Evolutionary conservation across 2,797 vertebrate species (phyloP), one percentile per base, ranked within the genome.

Genomic region (Bucorvus abyssinicus): DNA sequence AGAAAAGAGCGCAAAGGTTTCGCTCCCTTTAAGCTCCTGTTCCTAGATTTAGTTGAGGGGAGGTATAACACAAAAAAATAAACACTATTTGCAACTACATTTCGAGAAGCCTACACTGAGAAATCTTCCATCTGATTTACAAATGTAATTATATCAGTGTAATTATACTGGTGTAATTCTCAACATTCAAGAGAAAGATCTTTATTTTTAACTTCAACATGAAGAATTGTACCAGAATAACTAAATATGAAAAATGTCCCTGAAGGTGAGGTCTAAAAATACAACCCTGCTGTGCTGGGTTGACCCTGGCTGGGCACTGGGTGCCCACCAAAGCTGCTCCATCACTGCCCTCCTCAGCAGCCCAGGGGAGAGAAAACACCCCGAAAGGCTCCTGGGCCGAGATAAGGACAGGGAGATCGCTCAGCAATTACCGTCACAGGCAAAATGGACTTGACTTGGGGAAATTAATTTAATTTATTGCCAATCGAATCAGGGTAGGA

Each of bases 61-160:
- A 90, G 49, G 44, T 63, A 11, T 38, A 94, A 88, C 44, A 75
- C 53, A 74, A 74, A 92, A 91, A 85, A 83, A 60, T 20, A 88
- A 93, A 84, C 1, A 22, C 30, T 45, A 59, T 84, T 86, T 91
- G 74, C 87, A 94, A 75, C 47, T 77, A 85, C 18, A 64, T 85
- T 87, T 85, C 79, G 79, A 81, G 76, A 87, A 92, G 77, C 90
- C 83, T 91, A 84, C 85, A 84, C 63, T 23, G 74, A 94, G 61
- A 90, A 76, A 93, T 63, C 64, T 23, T 82, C 69, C 87, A 90
- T 87, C 80, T 83, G 64, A 93, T 96, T 94, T 94, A 88, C 91
- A 86, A 93, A 76, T 0, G 1, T 88, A 96, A 95, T 86, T 95
- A 78, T 14, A 89, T 34, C 56, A n/a, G 32, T 87, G 56, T 83